Evolutionary conservation across 2,797 vertebrate genomes (phyloP), one percentile per base, ranked within the genome.

Genomic region (Novumbra hubbsi): DNA sequence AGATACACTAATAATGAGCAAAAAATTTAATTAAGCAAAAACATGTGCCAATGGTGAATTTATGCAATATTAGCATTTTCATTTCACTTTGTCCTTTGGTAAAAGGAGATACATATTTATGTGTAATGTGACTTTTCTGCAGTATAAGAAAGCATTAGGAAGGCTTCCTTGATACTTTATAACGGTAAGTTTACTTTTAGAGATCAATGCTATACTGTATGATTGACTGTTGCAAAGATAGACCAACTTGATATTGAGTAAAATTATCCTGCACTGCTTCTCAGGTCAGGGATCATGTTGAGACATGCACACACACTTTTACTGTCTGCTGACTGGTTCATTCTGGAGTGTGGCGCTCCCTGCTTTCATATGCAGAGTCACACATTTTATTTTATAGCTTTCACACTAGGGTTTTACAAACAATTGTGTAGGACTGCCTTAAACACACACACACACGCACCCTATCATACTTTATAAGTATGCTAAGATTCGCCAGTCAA

Each of bases 201-300:
- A 41, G 65, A 38, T 41, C 65, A 67, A 19, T 3, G 30, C 21
- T 32, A 32, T 64, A 2, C 21, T 32, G 17, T 64, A 2, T 19
- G 28, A 67, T 41, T n/a, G 9, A 2, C 2, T 65, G 63, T 34
- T 38, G 65, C 65, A 38, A 8, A 67, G 19, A 67, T 64, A 32
- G 41, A 3, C 3, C 5, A 45, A 11, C 12, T 16, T n/a, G n/a
- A n/a, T n/a, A n/a, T n/a, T n/a, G n/a, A n/a, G n/a, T n/a, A n/a
- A n/a, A n/a, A n/a, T n/a, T n/a, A 41, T 67, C 38, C 65, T n/a
- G 19, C 9, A 9, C 32, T n/a, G 65, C 4, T 34, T 14, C n/a
- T 38, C 14, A 67, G 65, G 34, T 41, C 65, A 41, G 34, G 19
- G 65, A 65, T 67, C 65, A 67, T 32, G 17, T 34, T 21, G 63